Evolutionary conservation across 2,113 vertebrate genomes (phyloP).

Genomic region (Cyanoliseus patagonus): DNA sequence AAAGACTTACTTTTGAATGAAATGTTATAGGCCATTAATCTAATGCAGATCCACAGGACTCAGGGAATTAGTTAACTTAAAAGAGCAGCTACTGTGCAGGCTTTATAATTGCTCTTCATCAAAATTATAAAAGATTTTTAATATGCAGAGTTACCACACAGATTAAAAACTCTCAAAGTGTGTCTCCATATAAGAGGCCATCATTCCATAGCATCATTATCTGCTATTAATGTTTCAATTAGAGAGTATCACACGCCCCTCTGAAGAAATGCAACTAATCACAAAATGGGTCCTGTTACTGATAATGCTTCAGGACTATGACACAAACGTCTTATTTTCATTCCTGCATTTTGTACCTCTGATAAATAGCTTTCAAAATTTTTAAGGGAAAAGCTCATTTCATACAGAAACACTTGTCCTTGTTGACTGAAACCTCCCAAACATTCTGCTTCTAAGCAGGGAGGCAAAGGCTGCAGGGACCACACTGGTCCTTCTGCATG

Average conservation of each 20-base stretch:
- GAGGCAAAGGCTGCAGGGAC: background rate
- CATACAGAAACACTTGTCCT: background rate
- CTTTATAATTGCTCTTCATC: slow-evolving; percentile 12
- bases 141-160: slow-evolving; percentile 12
- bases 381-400: background rate
- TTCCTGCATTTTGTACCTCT: background rate
- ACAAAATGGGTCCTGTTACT: background rate
- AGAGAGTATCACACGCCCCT: background rate
- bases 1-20: background rate
- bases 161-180: slow-evolving; percentile 19
- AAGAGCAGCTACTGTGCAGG: slow-evolving; percentile 1
- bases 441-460: background rate
- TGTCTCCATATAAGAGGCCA: background rate
- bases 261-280: slow-evolving; percentile 22
- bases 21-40: background rate
- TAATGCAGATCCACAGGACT: background rate
- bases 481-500: background rate
- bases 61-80: background rate
- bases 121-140: slow-evolving; percentile 34
- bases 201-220: slow-evolving; percentile 6
- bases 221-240: slow-evolving; percentile 51
- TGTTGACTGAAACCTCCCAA: background rate
- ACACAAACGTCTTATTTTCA: background rate
- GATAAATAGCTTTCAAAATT: background rate
- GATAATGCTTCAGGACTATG: background rate